These are phyloP conservation scores for Sarcophaga bullata DNA, from an alignment of 1,140 invertebrate genomes.

Conservation along the genomic window DNA sequence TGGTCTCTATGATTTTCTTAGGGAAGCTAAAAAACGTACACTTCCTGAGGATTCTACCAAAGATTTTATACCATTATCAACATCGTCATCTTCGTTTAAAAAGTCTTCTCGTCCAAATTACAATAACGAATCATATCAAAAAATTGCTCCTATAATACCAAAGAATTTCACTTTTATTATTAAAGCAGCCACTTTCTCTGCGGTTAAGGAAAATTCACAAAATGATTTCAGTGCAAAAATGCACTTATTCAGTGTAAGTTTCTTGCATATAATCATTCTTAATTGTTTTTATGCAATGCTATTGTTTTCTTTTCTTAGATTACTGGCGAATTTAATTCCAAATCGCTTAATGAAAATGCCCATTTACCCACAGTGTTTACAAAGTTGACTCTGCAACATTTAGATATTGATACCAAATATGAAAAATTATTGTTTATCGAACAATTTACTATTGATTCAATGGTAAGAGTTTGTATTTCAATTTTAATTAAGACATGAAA, in stretches of 20 bases:
- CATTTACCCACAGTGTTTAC: conserved; percentile 71
- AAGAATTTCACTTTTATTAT: conserved; percentile 80
- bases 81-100: background rate
- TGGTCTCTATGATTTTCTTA: conserved; percentile 72
- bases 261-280: background rate
- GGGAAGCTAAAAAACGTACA: conserved; percentile 66
- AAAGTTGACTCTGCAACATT: conserved; percentile 73
- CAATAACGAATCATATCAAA: conserved; percentile 67
- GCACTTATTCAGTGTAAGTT: conserved; percentile 61
- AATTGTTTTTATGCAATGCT: background rate
- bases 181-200: conserved; percentile 74
- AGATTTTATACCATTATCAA: conserved; percentile 33
- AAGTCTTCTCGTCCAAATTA: conserved; percentile 46
- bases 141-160: conserved; percentile 77
- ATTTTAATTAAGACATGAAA: background rate
- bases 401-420: conserved; percentile 71
- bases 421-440: conserved; percentile 74
- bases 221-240: conserved; percentile 71
- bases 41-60: conserved; percentile 50
- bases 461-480: conserved; percentile 67
- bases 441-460: conserved; percentile 77
- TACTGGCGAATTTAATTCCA: conserved; percentile 62
- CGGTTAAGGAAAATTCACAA: conserved; percentile 72
- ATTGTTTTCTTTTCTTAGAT: conserved; percentile 48
- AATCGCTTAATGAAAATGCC: conserved; percentile 58